phyloP scores from a whole-genome alignment of 92 coral and sea anemone genomes.

The Metridium senile region DNA sequence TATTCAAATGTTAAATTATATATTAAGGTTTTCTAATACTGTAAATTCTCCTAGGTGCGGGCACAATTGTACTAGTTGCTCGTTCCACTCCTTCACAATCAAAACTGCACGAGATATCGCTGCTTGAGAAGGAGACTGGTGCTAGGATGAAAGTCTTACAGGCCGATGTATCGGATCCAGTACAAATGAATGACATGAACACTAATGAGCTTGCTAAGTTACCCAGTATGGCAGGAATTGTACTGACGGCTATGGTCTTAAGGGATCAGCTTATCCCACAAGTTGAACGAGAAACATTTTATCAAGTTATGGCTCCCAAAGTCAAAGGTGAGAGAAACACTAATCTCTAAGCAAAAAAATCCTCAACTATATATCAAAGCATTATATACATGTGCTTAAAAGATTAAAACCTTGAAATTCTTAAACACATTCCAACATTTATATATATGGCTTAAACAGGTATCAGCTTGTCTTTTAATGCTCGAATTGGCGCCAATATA shows the following conservation, averaged over 20 bases:
- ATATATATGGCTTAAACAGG: too few relatives aligned
- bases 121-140: slow-evolving; percentile 55
- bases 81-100: slow-evolving; percentile 68
- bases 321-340: slow-evolving; percentile 66
- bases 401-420: too few relatives aligned
- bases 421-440: too few relatives aligned
- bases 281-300: slow-evolving; percentile 44
- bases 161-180: slow-evolving; percentile 65
- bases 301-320: slow-evolving; percentile 65
- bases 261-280: slow-evolving; percentile 56
- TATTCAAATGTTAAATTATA: too few relatives aligned
- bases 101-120: slow-evolving; percentile 46
- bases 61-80: slow-evolving; percentile 57
- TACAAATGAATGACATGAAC: slow-evolving; percentile 55
- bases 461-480: too few relatives aligned
- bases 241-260: slow-evolving; percentile 73
- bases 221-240: slow-evolving; percentile 77
- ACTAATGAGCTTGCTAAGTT: slow-evolving; percentile 40
- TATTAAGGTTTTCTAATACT: not conserved
- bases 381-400: too few relatives aligned
- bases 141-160: slow-evolving; percentile 43
- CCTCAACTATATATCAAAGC: too few relatives aligned
- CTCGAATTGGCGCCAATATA: too few relatives aligned
- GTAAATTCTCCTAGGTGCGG: slow-evolving; percentile 42
- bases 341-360: too few relatives aligned